phyloP scores from a whole-genome alignment of 2,888 invertebrate species.

The Parapristionchus giblindavisi region DNA sequence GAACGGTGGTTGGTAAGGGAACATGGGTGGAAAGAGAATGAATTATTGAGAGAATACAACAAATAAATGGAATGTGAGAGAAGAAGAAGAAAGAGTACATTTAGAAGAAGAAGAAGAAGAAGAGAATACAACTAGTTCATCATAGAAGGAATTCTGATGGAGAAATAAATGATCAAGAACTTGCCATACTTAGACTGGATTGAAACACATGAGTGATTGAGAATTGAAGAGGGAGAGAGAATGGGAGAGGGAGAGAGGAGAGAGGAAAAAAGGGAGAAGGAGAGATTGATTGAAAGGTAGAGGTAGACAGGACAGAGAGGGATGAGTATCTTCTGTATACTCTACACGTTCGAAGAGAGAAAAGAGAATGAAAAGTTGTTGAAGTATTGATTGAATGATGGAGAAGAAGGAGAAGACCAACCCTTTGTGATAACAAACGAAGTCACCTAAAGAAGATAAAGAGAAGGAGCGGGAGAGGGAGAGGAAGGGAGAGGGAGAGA shows the following conservation, averaged over 20 bases:
- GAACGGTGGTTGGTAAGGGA: too few species aligned
- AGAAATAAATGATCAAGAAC: slow-evolving; percentile 7
- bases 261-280: neutral
- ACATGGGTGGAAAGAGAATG: too few species aligned
- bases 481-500: slow-evolving; percentile 1
- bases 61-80: neutral
- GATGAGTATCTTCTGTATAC: neutral
- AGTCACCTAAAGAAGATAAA: neutral
- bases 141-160: neutral
- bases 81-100: slow-evolving; percentile 1
- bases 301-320: neutral
- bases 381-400: too few species aligned
- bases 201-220: too few species aligned
- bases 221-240: slow-evolving; percentile 18
- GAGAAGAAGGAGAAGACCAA: neutral
- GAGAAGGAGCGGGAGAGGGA: neutral
- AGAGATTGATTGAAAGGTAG: neutral
- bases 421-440: neutral
- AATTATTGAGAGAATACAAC: neutral
- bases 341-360: neutral
- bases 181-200: slow-evolving; percentile 31
- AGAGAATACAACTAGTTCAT: slow-evolving; percentile 16
- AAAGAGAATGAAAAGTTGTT: neutral
- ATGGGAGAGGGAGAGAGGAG: slow-evolving; percentile 2
- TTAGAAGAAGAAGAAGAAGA: slow-evolving; percentile 11